A percentile compares a stretch with the other conserved stretches of the same genome.
phyloP scores from a whole-genome alignment of 2,113 vertebrate genomes.

The Ceratotherium simum region DNA sequence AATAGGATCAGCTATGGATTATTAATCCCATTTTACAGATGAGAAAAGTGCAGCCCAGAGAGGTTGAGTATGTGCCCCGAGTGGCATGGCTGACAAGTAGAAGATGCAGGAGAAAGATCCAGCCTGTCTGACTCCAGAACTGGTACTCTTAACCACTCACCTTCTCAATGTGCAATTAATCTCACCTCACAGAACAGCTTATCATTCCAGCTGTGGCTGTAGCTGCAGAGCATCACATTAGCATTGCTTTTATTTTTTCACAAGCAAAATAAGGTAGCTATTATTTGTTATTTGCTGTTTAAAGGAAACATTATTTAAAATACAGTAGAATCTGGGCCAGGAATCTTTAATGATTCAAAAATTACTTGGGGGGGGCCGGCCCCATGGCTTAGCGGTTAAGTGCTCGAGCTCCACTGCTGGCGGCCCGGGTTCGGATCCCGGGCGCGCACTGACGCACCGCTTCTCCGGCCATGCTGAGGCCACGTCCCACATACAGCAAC shows the following conservation, averaged over 20 bases:
- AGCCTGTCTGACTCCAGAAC: neutral
- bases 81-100: neutral
- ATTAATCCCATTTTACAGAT: neutral
- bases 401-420: too few species aligned
- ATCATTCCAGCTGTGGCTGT: neutral
- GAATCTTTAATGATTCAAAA: constrained; percentile 28
- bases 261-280: constrained; percentile 31
- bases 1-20: neutral
- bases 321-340: neutral
- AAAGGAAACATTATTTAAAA: constrained; percentile 40
- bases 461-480: too few species aligned
- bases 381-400: too few species aligned
- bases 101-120: neutral
- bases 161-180: neutral
- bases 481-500: too few species aligned
- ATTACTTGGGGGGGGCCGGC: neutral
- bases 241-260: neutral
- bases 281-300: constrained; percentile 53
- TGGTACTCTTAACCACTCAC: neutral
- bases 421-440: too few species aligned
- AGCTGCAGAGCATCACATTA: neutral
- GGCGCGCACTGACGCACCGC: too few species aligned
- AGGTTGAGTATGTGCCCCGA: neutral
- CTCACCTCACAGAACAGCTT: neutral
- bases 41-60: neutral